Conservation (phyloP, 2,797 vertebrate genomes). For the Sarcophilus harrisii region DNA sequence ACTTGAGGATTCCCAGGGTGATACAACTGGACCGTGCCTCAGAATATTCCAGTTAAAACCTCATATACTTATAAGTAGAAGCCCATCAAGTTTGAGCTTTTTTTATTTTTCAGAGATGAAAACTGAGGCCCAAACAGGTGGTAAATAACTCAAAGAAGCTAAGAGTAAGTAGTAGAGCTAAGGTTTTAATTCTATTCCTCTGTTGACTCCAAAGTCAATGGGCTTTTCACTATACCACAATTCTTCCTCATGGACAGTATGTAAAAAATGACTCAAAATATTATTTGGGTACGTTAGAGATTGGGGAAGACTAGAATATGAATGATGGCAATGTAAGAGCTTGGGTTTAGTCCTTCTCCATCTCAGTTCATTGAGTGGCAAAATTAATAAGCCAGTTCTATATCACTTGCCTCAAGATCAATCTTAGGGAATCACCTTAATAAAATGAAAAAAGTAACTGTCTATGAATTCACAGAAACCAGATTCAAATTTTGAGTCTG, state of each 20-base stretch:
- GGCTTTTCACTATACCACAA: accelerated
- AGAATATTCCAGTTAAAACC: background rate
- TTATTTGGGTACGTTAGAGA: background rate
- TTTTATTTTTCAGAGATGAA: background rate
- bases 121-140: background rate
- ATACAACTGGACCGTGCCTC: background rate
- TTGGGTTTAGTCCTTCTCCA: background rate
- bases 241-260: background rate
- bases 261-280: background rate
- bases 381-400: background rate
- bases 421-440: background rate
- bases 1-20: background rate
- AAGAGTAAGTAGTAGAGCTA: background rate
- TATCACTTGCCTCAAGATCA: background rate
- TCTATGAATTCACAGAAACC: background rate
- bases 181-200: background rate
- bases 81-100: background rate
- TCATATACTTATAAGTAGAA: background rate
- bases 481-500: background rate
- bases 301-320: background rate
- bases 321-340: background rate
- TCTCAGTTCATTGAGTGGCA: background rate
- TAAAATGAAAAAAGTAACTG: background rate
- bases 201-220: background rate
- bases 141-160: background rate